phyloP scores from a whole-genome alignment of 2,888 invertebrate species.

The Reticulitermes lucifugus region DNA sequence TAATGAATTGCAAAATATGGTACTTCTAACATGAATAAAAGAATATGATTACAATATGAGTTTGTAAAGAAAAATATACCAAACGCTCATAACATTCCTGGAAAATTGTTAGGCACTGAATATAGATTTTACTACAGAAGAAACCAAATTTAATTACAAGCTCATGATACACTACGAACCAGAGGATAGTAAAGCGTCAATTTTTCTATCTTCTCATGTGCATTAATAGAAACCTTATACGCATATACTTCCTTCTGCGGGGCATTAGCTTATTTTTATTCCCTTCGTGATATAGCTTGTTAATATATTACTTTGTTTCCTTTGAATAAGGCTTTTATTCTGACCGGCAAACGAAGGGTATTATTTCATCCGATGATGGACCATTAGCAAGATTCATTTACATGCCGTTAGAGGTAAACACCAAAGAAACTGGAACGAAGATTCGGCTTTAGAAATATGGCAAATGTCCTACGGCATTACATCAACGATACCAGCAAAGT shows the following conservation, averaged over 20 bases:
- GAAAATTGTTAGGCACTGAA: too few relatives aligned
- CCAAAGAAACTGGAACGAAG: neutral
- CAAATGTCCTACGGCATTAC: neutral
- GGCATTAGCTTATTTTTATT: neutral
- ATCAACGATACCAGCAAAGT: neutral
- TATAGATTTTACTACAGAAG: neutral
- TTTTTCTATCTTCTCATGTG: too few relatives aligned
- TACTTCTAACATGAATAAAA: too few relatives aligned
- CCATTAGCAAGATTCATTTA: constrained; percentile 6
- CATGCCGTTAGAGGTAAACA: neutral
- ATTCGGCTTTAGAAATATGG: neutral
- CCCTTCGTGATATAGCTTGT: neutral
- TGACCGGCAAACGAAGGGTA: neutral
- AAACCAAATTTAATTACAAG: neutral
- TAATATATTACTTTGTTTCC: neutral
- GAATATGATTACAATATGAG: too few relatives aligned
- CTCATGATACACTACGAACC: too few relatives aligned
- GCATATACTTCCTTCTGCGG: neutral
- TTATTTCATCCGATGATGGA: neutral
- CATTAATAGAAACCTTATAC: neutral
- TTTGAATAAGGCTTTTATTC: neutral
- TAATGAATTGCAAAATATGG: too few relatives aligned
- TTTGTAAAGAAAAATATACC: neutral
- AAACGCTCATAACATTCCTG: neutral
- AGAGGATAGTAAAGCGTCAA: neutral